These are phyloP conservation scores for Helicoverpa armigera DNA, from an alignment of 1,140 invertebrate species.

Conservation along the genomic window DNA sequence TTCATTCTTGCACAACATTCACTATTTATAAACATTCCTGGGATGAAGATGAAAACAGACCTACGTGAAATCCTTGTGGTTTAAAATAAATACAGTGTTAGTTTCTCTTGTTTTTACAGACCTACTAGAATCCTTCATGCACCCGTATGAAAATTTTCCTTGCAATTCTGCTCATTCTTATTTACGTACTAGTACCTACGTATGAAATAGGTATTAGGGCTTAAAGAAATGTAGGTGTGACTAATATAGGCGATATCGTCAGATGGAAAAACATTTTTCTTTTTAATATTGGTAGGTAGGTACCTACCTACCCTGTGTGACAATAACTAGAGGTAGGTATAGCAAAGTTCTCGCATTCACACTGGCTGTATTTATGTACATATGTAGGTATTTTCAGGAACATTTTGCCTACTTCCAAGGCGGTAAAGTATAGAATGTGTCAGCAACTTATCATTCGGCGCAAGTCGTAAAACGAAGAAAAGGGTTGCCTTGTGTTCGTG, in stretches of 20 bases:
- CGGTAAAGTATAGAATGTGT: constrained; percentile 20
- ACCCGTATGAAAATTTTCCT: too few relatives aligned
- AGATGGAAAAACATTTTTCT: too few relatives aligned
- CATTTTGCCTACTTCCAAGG: not conserved
- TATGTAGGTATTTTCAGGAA: too few relatives aligned
- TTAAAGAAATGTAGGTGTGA: too few relatives aligned
- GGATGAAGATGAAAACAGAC: constrained; percentile 25
- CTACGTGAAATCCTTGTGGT: constrained; percentile 6
- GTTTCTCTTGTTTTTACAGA: not conserved
- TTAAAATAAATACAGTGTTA: not conserved
- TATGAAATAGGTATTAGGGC: too few relatives aligned
- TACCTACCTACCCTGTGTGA: not conserved
- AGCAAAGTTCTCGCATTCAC: too few relatives aligned
- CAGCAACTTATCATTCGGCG: constrained; percentile 33
- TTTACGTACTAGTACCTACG: too few relatives aligned
- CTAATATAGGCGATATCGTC: too few relatives aligned
- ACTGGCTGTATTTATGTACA: too few relatives aligned
- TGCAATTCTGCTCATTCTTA: too few relatives aligned
- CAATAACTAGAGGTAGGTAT: too few relatives aligned
- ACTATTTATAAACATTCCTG: constrained; percentile 25
- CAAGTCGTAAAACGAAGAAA: constrained; percentile 31
- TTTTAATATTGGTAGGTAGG: not conserved
- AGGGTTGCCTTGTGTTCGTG: constrained; percentile 26
- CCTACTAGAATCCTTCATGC: not conserved
- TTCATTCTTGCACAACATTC: constrained; percentile 28